Percentiles rank a stretch among this genome's conserved stretches.
Evolutionary conservation across 2,888 invertebrate genomes (phyloP).

Genomic region (Gymnosoma rotundatum): DNA sequence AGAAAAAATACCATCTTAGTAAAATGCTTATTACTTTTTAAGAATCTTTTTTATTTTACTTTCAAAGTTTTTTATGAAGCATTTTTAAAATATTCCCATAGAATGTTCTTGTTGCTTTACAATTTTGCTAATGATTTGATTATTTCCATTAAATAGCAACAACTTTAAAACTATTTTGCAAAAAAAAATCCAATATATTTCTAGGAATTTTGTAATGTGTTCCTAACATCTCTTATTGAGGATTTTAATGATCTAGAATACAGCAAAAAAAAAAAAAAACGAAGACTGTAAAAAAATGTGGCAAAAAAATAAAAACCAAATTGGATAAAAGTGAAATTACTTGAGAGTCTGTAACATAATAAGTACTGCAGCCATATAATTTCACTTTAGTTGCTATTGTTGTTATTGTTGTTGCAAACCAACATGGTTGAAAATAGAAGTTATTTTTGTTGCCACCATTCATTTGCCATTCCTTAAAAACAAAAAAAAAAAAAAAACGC

Average conservation of each 20-base stretch:
- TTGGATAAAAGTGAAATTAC: constrained; percentile 66
- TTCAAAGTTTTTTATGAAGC: not conserved
- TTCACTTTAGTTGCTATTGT: constrained; percentile 46
- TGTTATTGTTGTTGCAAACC: constrained; percentile 44
- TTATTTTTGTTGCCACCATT: constrained; percentile 16
- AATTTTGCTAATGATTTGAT: constrained; percentile 27
- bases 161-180: constrained; percentile 5
- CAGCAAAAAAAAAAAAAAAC: constrained; percentile 3
- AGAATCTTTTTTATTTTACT: too few relatives aligned
- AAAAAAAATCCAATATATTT: constrained; percentile 1
- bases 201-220: constrained; percentile 10
- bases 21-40: too few relatives aligned
- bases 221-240: not conserved
- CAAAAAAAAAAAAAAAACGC: not conserved
- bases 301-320: not conserved
- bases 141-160: constrained; percentile 30
- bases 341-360: constrained; percentile 61
- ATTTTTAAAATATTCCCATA: too few relatives aligned
- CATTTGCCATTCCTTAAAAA: constrained; percentile 13
- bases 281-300: not conserved
- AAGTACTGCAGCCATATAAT: constrained; percentile 63
- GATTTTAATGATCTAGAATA: constrained; percentile 18
- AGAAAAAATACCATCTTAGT: too few relatives aligned
- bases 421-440: constrained; percentile 48
- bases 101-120: not conserved